Conservation (phyloP, 2,797 vertebrate genomes). For the Cryptoblepharus egeriae region DNA sequence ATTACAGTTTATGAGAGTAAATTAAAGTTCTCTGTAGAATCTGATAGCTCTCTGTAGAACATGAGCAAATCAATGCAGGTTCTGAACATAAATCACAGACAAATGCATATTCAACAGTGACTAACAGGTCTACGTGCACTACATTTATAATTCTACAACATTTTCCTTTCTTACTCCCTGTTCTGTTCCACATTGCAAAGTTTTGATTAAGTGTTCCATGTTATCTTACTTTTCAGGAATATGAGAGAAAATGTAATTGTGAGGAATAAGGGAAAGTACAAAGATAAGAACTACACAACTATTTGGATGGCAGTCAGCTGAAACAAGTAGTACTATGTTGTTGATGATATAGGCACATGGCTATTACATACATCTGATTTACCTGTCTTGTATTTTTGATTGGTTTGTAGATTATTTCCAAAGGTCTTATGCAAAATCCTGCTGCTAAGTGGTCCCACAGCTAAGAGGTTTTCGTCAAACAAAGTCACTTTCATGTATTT, state of each 20-base stretch:
- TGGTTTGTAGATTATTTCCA: neutral
- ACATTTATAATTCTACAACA: neutral
- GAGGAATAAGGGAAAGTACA: neutral
- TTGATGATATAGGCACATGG: neutral
- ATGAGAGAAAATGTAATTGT: neutral
- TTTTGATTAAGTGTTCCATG: neutral
- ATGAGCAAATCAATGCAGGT: neutral
- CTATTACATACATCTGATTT: neutral
- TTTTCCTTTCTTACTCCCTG: neutral
- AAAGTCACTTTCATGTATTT: neutral
- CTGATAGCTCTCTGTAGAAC: neutral
- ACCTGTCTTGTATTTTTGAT: neutral
- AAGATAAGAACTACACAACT: neutral
- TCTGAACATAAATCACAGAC: neutral
- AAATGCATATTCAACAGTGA: neutral
- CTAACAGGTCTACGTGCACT: neutral
- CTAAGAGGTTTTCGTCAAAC: neutral
- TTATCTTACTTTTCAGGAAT: conserved; percentile 1
- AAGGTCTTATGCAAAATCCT: neutral
- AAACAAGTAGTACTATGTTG: neutral
- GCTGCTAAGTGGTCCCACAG: neutral
- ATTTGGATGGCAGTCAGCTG: neutral
- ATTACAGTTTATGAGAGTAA: neutral
- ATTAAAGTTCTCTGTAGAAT: too few species aligned
- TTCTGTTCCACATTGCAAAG: neutral